These are phyloP conservation scores for Tyto alba DNA, from an alignment of 2,113 vertebrate genomes.

Conservation along the genomic window DNA sequence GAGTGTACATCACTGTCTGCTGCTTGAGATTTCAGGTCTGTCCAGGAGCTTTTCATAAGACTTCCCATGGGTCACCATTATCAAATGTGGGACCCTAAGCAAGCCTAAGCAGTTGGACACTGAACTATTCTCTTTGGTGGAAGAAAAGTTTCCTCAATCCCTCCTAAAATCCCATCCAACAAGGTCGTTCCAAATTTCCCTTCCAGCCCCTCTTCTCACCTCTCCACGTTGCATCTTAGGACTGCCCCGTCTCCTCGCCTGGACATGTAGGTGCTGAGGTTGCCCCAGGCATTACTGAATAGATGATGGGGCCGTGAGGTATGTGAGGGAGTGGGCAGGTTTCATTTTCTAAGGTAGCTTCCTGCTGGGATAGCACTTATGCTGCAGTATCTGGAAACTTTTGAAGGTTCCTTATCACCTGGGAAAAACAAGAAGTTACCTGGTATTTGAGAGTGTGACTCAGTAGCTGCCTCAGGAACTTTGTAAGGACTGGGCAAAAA, in stretches of 20 bases:
- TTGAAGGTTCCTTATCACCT: not conserved
- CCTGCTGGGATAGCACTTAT: not conserved
- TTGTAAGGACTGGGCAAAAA: not conserved
- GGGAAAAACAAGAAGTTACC: not conserved
- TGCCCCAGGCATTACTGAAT: not conserved
- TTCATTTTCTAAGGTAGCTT: not conserved
- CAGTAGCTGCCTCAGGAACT: not conserved
- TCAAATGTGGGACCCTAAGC: not conserved
- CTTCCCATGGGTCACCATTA: not conserved
- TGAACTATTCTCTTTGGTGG: not conserved
- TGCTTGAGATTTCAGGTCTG: not conserved
- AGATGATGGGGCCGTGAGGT: not conserved
- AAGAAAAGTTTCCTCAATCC: not conserved
- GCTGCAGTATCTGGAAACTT: not conserved
- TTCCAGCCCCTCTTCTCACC: not conserved
- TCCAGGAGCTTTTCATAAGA: not conserved
- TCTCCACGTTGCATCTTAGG: not conserved
- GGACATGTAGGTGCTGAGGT: not conserved
- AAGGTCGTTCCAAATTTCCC: not conserved
- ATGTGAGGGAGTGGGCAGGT: not conserved
- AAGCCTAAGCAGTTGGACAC: accelerated
- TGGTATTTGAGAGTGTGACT: not conserved
- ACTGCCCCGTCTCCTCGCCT: not conserved
- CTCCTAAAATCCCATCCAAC: not conserved
- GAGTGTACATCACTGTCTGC: not conserved